Percentiles rank a stretch among this genome's conserved stretches.
These are phyloP conservation scores for Papilio glaucus DNA, from an alignment of 1,140 invertebrate species.

Conservation along the genomic window DNA sequence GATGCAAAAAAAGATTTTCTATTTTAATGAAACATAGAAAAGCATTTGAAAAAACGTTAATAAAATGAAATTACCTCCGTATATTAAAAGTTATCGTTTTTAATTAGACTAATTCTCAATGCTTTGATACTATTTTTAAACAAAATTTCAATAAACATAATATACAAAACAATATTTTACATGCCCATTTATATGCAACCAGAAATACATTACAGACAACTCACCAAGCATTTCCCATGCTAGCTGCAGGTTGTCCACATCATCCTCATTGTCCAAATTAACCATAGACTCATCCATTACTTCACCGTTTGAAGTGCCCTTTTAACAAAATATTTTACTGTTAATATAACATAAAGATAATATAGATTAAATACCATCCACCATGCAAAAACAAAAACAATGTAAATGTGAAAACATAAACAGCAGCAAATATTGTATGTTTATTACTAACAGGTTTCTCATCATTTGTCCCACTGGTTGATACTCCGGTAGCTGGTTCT, in stretches of 20 bases:
- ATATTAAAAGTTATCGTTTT: too few relatives aligned
- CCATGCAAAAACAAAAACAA: too few relatives aligned
- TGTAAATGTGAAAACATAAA: background rate
- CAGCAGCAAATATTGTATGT: background rate
- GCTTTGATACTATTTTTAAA: too few relatives aligned
- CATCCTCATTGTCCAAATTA: constrained; percentile 84
- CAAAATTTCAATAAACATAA: too few relatives aligned
- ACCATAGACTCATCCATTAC: constrained; percentile 70
- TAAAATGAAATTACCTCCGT: too few relatives aligned
- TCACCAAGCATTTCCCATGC: constrained; percentile 93
- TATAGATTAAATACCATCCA: too few relatives aligned
- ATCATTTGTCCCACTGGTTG: constrained; percentile 43
- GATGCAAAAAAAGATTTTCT: too few relatives aligned
- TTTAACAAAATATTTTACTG: constrained; percentile 33
- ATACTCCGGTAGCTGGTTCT: constrained; percentile 52
- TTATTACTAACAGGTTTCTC: constrained; percentile 58
- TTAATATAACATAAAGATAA: constrained; percentile 25
- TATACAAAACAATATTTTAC: too few relatives aligned
- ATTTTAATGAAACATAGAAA: too few relatives aligned
- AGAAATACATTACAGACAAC: too few relatives aligned
- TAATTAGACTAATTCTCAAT: too few relatives aligned
- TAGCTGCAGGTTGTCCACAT: constrained; percentile 91
- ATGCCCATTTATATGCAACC: background rate
- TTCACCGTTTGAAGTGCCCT: constrained; percentile 73
- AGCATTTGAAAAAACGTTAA: too few relatives aligned